Evolutionary conservation across 2,113 vertebrate genomes (phyloP), one percentile per base, ranked within the genome.

Genomic region (Mionectes macconnelli): DNA sequence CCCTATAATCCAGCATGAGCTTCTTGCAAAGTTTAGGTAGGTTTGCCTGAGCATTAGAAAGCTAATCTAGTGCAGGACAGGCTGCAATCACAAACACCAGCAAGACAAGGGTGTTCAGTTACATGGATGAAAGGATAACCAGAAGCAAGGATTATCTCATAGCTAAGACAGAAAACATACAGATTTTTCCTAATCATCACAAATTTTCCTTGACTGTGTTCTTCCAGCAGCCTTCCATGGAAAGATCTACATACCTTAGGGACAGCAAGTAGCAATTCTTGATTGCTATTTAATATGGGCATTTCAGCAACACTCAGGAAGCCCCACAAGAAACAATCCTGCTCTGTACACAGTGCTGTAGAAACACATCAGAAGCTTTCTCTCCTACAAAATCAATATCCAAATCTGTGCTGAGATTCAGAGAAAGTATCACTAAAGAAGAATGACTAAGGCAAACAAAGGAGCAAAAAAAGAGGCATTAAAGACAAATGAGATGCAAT

Each of bases 191-290:
- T 30, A 40, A 57, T 4, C 42, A 40, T 21, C 40, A 64, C 27
- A 44, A 30, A 64, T 44, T 75, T 37, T 42, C 50, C 56, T 39
- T 28, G 28, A 39, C 17, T n/a, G 4, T 40, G 30, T 25, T 74
- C 30, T 90, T 80, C 37, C 31, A 64, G 47, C 14, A 39, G 9
- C 13, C 12, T 25, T n/a, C 33, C 39, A 50, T 0, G n/a, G 37
- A 35, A 82, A 19, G 27, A 82, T 0, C 1, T 31, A 63, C 2
- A 9, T 8, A 37, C 7, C 25, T 40, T 0, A 55, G 23, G 14
- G 28, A 50, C 6, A 69, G 23, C 33, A 77, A 55, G 55, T 0
- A 27, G 19, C 6, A 28, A 23, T 30, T 75, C 28, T 68, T 33
- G 57, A 64, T 16, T 53, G 47, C 14, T 55, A 15, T 40, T 88